Percentiles rank a stretch among this genome's conserved stretches.
Conservation (phyloP, 2,113 vertebrate genomes). For the Psettodes erumei region DNA sequence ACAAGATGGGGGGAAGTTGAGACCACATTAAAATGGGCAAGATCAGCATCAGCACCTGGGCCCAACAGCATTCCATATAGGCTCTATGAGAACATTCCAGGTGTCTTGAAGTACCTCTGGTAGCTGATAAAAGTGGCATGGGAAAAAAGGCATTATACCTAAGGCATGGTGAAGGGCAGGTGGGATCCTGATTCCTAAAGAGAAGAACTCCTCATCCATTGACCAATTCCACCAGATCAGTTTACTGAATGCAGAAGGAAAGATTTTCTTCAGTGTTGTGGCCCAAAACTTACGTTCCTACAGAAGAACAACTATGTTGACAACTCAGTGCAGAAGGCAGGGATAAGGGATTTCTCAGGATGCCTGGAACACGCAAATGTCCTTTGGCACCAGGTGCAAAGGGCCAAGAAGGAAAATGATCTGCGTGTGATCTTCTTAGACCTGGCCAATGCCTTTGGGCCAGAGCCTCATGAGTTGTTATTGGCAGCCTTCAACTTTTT, state of each 20-base stretch:
- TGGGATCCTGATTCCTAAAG: neutral
- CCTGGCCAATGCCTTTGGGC: neutral
- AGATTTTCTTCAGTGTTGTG: conserved; percentile 5
- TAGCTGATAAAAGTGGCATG: conserved; percentile 31
- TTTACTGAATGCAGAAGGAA: conserved; percentile 31
- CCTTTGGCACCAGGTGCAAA: conserved; percentile 10
- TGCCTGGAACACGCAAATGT: neutral
- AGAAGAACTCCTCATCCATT: conserved; percentile 9
- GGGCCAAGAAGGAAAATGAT: neutral
- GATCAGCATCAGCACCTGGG: conserved; percentile 21
- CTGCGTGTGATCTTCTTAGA: neutral
- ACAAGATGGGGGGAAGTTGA: neutral
- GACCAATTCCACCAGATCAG: neutral
- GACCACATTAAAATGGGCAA: neutral
- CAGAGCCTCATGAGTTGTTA: neutral
- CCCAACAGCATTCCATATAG: neutral
- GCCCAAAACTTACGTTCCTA: neutral
- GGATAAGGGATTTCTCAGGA: conserved; percentile 4
- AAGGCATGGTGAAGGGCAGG: neutral
- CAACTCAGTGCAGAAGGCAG: neutral
- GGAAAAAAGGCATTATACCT: neutral
- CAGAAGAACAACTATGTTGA: neutral
- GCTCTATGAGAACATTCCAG: conserved; percentile 13
- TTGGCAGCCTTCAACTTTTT: neutral
- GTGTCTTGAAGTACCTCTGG: conserved; percentile 20